A percentile compares a stretch with the other conserved stretches of the same genome.
These are phyloP conservation scores for Staurois parvus DNA, from an alignment of 2,797 vertebrate genomes.

Conservation along the genomic window DNA sequence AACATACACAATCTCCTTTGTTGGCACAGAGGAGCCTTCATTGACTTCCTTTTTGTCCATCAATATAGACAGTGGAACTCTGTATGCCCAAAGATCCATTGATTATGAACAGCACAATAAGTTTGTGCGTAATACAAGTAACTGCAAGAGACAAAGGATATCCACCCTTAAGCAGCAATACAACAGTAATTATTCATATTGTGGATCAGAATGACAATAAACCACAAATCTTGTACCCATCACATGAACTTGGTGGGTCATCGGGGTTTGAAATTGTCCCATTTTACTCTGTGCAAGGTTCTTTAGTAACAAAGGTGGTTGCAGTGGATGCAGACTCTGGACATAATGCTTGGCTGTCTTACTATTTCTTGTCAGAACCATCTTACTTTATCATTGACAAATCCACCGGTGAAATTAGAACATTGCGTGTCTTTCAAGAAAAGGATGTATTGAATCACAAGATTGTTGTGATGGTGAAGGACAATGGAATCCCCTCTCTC, in stretches of 20 bases:
- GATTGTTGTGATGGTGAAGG: slow-evolving; percentile 64
- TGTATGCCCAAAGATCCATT: slow-evolving; percentile 23
- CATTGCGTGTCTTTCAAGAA: slow-evolving; percentile 58
- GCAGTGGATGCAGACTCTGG: slow-evolving; percentile 81
- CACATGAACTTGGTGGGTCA: slow-evolving; percentile 22
- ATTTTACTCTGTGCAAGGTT: slow-evolving; percentile 68
- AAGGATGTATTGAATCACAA: slow-evolving; percentile 79
- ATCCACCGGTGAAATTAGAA: slow-evolving; percentile 70
- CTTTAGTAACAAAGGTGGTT: slow-evolving; percentile 85
- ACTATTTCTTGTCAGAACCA: slow-evolving; percentile 77
- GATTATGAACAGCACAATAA: slow-evolving; percentile 35
- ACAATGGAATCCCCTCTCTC: too few species aligned
- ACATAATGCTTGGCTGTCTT: slow-evolving; percentile 82
- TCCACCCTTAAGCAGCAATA: neutral
- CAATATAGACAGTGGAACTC: slow-evolving; percentile 8
- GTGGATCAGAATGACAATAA: slow-evolving; percentile 30
- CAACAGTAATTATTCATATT: neutral
- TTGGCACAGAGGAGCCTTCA: slow-evolving; percentile 79
- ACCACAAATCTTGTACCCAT: slow-evolving; percentile 26
- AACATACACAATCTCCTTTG: slow-evolving; percentile 80
- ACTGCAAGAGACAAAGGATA: slow-evolving; percentile 34
- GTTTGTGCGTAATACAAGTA: slow-evolving; percentile 25
- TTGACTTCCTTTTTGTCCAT: slow-evolving; percentile 80
- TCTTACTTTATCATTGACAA: slow-evolving; percentile 78
- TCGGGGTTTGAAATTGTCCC: slow-evolving; percentile 24